Evolutionary conservation across 1,140 invertebrate genomes (phyloP), one percentile per base, ranked within the genome.

Genomic region (Papilio machaon): DNA sequence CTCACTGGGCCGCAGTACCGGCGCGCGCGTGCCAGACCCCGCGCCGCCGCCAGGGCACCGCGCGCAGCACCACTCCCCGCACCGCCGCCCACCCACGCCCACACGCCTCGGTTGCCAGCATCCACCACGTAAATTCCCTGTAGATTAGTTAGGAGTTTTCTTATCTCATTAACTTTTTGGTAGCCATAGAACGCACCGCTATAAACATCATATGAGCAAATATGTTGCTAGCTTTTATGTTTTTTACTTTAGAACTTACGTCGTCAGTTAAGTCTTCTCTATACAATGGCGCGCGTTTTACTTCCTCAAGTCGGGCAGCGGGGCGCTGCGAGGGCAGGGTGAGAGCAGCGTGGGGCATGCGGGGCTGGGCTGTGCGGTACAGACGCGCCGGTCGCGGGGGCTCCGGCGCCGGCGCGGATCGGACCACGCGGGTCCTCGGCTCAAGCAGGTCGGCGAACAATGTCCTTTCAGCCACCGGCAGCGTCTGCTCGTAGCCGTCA

Each of bases 31-130:
- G 98, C 96, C 89, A 99, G 98, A 0, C 98, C 98, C 30, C 98
- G 95, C 1, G 97, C 98, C 88, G 58, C 97, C 96, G 84, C 96
- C 94, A 89, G 96, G 96, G 15, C 98, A 96, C 70, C 98, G 96
- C 97, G 5, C 97, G 98, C 35, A 97, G 97, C 98, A 97, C 99
- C 15, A 97, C 96, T 97, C 97, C 98, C 86, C 97, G 96, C 35
- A 96, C 97, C 15, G 96, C 96, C 96, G 0, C 98, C 98, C 9
- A 98, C 97, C 98, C 98, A 99, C 2, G 98, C 97, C 98, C 98
- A 99, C 80, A 99, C 96, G 1, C 98, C 98, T 2, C 97, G 96
- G 10, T 95, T 95, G n/a, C 97, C 97, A 85, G 98, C 97, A 90
- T 99, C 98, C 47, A 99, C 94, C 80, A 99, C 97, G 92, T 97